Conservation (phyloP, 2,113 vertebrate species). For the Rallus limicola region DNA sequence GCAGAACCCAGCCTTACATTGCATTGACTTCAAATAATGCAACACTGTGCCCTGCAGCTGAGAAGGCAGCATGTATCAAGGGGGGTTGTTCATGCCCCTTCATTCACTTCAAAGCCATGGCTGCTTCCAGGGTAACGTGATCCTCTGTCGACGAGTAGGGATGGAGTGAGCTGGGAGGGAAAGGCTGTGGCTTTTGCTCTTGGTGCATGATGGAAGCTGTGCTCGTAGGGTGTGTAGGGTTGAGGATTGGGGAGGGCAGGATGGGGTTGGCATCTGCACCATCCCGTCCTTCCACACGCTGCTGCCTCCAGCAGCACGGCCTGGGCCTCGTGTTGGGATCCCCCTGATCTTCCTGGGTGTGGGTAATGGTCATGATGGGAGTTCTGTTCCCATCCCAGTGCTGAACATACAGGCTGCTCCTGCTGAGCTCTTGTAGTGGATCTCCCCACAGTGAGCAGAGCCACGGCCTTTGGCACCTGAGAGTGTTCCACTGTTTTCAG, state of each 20-base stretch:
- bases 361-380: neutral
- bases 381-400: neutral
- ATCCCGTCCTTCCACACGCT: neutral
- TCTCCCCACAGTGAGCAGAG: neutral
- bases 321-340: neutral
- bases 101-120: neutral
- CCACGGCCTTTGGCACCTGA: accelerated
- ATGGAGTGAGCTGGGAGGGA: neutral
- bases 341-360: accelerated
- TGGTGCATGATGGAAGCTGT: accelerated
- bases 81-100: neutral
- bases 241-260: neutral
- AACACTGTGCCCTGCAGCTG: neutral
- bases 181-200: neutral
- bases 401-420: neutral
- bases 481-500: neutral
- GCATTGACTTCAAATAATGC: neutral
- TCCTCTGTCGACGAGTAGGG: neutral
- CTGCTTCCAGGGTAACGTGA: neutral
- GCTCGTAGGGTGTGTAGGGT: no score
- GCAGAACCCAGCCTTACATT: neutral
- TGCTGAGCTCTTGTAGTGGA: accelerated
- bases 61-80: neutral
- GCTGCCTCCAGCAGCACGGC: no score
- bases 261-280: accelerated